Conservation (phyloP, 2,888 invertebrate genomes). For the Eupithecia pulchellata region DNA sequence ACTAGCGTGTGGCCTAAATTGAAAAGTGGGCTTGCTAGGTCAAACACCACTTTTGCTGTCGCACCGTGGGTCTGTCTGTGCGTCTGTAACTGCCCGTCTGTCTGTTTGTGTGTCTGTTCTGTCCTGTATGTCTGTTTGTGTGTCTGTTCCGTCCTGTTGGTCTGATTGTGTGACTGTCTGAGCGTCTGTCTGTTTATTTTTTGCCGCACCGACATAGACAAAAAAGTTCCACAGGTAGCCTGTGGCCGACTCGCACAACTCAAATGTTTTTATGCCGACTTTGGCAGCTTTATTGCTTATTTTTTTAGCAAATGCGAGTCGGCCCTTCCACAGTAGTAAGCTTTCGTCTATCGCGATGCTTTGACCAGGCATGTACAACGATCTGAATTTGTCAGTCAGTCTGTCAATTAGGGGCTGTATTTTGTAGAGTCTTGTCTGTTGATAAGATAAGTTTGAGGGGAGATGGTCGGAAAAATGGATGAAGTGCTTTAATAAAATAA, state of each 20-base stretch:
- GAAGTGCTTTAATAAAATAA: too few species aligned
- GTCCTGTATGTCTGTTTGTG: too few species aligned
- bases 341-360: constrained; percentile 1
- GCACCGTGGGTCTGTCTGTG: not conserved
- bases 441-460: not conserved
- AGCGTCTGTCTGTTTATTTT: not conserved
- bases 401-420: constrained; percentile 4
- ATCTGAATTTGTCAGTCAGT: not conserved
- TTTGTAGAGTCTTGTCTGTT: not conserved
- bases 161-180: not conserved
- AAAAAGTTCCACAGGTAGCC: constrained; percentile 10
- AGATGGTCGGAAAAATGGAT: not conserved
- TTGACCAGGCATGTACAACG: constrained; percentile 2
- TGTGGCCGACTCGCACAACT: constrained; percentile 1
- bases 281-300: constrained; percentile 4
- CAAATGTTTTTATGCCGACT: constrained; percentile 1
- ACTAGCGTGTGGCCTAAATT: constrained; percentile 44
- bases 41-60: constrained; percentile 3
- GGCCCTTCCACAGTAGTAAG: not conserved
- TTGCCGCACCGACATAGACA: not conserved
- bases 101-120: too few species aligned
- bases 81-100: too few species aligned
- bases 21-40: too few species aligned
- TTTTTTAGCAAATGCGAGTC: not conserved
- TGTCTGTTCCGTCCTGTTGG: not conserved